Base-by-base conservation (phyloP, 2,888 invertebrate species). In the Apotomis turbidana region DNA sequence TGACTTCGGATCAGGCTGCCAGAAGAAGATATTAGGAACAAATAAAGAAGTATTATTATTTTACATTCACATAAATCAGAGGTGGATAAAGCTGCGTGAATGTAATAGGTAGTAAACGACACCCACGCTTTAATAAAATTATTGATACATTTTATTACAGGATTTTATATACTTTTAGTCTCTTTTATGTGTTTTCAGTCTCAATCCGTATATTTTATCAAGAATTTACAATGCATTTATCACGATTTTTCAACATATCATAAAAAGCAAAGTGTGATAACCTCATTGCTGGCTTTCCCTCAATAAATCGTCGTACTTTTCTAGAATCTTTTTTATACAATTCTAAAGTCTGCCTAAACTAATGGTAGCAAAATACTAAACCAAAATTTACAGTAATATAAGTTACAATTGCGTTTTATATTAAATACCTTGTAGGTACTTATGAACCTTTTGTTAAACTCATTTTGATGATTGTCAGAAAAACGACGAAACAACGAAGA, bases 1-100 rank as follows among this genome's bases (percentile, higher is more conserved):
- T 88, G 90, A 88, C 85, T 82, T 78, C 78, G 78, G 80, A 80
- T 76, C 79, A 79, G 83, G 79, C 79, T 83, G 80, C 78, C 80
- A 82, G 84, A 85, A 83, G 84, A 83, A 83, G 81, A 83, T 86
- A 88, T 88, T 88, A 89, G 85, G 75, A 74, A 77, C 79, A 79
- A 82, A 81, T 80, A 78, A 77, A 75, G 64, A 73, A 71, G 58
- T 66, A 72, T 63, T 72, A 66, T 66, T 60, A 68, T 63, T 68
- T 68, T 59, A 68, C 62, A 72, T 72, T 72, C 72, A 72, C 61
- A 72, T 68, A 72, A 72, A 68, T 72, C 72, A 68, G 63, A 6
- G 62, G 5, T n/a, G 58, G 52, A 62, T 67, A 61, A 57, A 57
- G 67, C 71, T 67, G 71, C 60, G 54, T 67, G 57, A 52, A 68